phyloP scores from a whole-genome alignment of 2,797 vertebrate genomes.

The Neomorphus geoffroyi region DNA sequence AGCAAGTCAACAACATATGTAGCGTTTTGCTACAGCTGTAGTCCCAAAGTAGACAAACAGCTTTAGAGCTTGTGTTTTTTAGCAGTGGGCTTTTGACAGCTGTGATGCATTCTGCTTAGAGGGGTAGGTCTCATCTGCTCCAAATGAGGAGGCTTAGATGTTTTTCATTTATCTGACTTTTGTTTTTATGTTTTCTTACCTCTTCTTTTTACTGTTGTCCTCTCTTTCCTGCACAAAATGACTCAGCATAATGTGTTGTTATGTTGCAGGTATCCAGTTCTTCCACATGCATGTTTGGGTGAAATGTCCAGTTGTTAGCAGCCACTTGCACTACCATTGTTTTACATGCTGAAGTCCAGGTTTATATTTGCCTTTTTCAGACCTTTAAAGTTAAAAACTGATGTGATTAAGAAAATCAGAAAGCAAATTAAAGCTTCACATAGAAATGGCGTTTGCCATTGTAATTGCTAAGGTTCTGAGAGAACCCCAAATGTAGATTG shows the following conservation, averaged over 20 bases:
- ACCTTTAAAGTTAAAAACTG: neutral
- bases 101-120: neutral
- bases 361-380: neutral
- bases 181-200: neutral
- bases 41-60: neutral
- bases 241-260: fast-evolving
- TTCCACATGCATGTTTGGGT: neutral
- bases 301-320: neutral
- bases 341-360: neutral
- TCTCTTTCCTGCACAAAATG: neutral
- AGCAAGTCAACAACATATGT: neutral
- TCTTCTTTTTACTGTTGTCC: neutral
- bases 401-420: neutral
- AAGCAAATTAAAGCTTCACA: neutral
- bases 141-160: neutral
- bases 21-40: neutral
- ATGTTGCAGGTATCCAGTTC: neutral
- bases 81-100: neutral
- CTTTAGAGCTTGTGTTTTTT: neutral
- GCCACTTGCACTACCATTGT: neutral
- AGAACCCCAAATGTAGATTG: neutral
- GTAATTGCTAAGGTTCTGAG: neutral
- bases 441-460: neutral
- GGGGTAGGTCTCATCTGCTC: neutral
- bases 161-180: neutral